Conservation (phyloP, 2,797 vertebrate genomes). For the Pangasius macronema region DNA sequence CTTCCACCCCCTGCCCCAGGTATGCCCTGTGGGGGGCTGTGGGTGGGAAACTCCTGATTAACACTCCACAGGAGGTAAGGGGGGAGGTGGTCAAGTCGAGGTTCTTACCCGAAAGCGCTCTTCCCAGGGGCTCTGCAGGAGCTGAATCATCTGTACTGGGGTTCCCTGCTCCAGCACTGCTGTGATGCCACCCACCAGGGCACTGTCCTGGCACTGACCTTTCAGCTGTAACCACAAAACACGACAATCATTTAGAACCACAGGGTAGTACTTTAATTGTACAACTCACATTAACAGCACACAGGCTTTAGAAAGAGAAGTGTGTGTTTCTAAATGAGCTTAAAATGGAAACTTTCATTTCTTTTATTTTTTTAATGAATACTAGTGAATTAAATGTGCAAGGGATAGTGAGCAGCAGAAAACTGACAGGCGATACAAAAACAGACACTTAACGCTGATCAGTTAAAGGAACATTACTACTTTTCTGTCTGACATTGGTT, state of each 20-base stretch:
- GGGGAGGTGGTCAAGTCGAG: conserved; percentile 47
- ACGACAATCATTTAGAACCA: conserved; percentile 20
- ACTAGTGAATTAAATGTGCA: not conserved
- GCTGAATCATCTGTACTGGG: conserved; percentile 93
- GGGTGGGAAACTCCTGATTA: conserved; percentile 67
- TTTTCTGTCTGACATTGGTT: not conserved
- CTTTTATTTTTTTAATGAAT: not conserved
- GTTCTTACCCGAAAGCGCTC: conserved; percentile 90
- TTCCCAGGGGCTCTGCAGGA: conserved; percentile 93
- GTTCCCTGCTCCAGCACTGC: conserved; percentile 86
- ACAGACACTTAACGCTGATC: not conserved
- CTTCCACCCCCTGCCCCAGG: conserved; percentile 56
- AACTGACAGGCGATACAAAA: not conserved
- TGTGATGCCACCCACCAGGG: conserved; percentile 74
- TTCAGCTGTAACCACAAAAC: conserved; percentile 72
- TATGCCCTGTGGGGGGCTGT: conserved; percentile 55
- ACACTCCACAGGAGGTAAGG: conserved; percentile 54
- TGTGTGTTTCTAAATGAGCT: not conserved
- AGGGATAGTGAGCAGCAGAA: not conserved
- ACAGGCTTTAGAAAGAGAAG: not conserved
- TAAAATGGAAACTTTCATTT: not conserved
- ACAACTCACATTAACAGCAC: not conserved
- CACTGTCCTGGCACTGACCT: conserved; percentile 81
- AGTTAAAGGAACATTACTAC: not conserved
- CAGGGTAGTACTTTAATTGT: conserved; percentile 3